These are phyloP conservation scores for Drosophila tanythrix DNA, from an alignment of 2,888 invertebrate genomes.

Conservation along the genomic window DNA sequence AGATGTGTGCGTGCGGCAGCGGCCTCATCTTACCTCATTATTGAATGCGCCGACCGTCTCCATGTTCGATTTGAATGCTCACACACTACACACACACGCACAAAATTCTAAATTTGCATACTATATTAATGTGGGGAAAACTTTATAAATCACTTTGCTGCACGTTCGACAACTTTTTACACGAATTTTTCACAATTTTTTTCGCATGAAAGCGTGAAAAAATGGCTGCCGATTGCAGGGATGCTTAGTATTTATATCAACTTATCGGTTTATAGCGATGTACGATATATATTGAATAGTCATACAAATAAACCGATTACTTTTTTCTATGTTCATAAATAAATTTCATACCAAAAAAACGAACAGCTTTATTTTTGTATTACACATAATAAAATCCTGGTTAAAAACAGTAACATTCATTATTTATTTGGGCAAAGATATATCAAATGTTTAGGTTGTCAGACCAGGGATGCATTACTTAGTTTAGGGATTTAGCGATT, in stretches of 20 bases:
- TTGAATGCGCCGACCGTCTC: constrained; percentile 85
- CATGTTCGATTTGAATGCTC: constrained; percentile 72
- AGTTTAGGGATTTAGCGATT: not conserved
- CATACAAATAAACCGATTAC: constrained; percentile 19
- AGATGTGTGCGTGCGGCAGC: constrained; percentile 42
- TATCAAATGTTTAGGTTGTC: not conserved
- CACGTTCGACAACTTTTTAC: constrained; percentile 51
- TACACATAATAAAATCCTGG: not conserved
- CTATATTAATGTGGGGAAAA: constrained; percentile 39
- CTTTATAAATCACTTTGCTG: constrained; percentile 38
- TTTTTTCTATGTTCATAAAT: not conserved
- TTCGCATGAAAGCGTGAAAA: constrained; percentile 73
- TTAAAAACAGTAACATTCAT: not conserved
- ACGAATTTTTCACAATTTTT: constrained; percentile 63
- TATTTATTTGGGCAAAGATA: not conserved
- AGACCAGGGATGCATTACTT: not conserved
- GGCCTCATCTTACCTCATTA: constrained; percentile 82
- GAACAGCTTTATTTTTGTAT: not conserved
- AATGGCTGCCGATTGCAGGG: constrained; percentile 76
- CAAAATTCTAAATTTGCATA: constrained; percentile 66
- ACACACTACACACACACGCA: constrained; percentile 68
- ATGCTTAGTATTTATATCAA: constrained; percentile 41
- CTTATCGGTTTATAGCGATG: constrained; percentile 38
- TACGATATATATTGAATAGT: constrained; percentile 16
- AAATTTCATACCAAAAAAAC: not conserved